phyloP scores from a whole-genome alignment of 2,113 vertebrate genomes.

The Falco punctatus region DNA sequence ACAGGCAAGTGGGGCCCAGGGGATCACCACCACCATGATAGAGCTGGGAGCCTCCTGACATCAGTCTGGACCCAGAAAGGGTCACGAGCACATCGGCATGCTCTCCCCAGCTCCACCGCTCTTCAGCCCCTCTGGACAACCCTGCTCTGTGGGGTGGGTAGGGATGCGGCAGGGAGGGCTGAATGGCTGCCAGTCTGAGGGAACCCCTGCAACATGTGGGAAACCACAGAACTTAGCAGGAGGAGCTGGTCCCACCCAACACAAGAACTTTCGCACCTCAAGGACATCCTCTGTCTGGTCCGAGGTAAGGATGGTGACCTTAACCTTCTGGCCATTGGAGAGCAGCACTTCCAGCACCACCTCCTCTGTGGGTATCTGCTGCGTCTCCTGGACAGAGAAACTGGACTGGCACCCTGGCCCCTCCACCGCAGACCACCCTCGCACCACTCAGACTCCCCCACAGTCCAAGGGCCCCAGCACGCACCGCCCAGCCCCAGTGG shows the following conservation, averaged over 20 bases:
- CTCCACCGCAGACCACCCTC: accelerated
- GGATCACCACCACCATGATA: background rate
- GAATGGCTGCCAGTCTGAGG: background rate
- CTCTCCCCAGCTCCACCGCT: background rate
- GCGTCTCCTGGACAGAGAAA: constrained; percentile 85
- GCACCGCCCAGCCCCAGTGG: accelerated
- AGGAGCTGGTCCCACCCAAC: background rate
- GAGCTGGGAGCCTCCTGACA: background rate
- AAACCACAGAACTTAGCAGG: background rate
- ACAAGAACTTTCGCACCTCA: constrained; percentile 78
- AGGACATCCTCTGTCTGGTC: constrained; percentile 97
- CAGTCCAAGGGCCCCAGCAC: accelerated
- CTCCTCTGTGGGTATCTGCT: constrained; percentile 97
- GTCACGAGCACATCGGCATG: background rate
- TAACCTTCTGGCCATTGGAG: constrained; percentile 92
- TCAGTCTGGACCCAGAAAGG: background rate
- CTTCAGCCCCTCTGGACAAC: background rate
- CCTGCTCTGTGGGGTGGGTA: background rate
- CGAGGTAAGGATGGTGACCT: constrained; percentile 89
- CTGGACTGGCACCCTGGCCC: background rate
- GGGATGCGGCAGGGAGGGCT: background rate
- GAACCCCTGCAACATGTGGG: accelerated
- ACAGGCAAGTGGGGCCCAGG: background rate
- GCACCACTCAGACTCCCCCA: background rate
- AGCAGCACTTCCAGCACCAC: constrained; percentile 91